Percentiles rank a stretch among this genome's conserved stretches.
phyloP scores from a whole-genome alignment of 2,888 invertebrate species.

The Copidosoma aretas region DNA sequence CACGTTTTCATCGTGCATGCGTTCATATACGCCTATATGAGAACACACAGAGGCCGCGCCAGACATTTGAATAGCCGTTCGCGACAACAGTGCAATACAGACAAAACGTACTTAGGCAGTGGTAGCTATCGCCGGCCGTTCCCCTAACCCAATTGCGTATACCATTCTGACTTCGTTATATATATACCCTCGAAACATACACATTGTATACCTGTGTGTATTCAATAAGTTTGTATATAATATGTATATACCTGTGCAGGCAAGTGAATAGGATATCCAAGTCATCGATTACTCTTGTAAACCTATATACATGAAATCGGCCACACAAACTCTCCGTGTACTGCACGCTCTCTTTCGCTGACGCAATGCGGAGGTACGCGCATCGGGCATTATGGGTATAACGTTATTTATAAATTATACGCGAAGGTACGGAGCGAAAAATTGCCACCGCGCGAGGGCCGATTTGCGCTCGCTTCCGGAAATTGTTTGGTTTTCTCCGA shows the following conservation, averaged over 20 bases:
- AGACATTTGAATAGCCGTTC: constrained; percentile 22
- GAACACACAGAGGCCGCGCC: background rate
- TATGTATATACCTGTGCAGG: too few species aligned
- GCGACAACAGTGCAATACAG: constrained; percentile 31
- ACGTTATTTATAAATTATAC: background rate
- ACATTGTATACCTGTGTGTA: constrained; percentile 3
- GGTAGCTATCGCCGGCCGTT: too few species aligned
- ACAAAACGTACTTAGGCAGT: too few species aligned
- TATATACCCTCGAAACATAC: background rate
- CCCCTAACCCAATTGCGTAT: constrained; percentile 36
- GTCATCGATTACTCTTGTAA: too few species aligned
- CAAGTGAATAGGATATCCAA: too few species aligned
- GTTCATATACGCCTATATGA: too few species aligned
- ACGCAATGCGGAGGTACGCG: constrained; percentile 23
- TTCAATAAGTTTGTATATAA: too few species aligned
- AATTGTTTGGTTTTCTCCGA: too few species aligned
- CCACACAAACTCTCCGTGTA: background rate
- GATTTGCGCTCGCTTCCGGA: too few species aligned
- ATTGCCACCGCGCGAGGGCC: background rate
- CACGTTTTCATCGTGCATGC: constrained; percentile 2
- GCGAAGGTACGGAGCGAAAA: background rate
- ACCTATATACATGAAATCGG: background rate
- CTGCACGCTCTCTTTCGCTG: background rate
- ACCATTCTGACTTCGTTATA: background rate
- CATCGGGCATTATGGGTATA: too few species aligned